A percentile compares a stretch with the other conserved stretches of the same genome.
Evolutionary conservation across 2,797 vertebrate species (phyloP).

Genomic region (Labroides dimidiatus): DNA sequence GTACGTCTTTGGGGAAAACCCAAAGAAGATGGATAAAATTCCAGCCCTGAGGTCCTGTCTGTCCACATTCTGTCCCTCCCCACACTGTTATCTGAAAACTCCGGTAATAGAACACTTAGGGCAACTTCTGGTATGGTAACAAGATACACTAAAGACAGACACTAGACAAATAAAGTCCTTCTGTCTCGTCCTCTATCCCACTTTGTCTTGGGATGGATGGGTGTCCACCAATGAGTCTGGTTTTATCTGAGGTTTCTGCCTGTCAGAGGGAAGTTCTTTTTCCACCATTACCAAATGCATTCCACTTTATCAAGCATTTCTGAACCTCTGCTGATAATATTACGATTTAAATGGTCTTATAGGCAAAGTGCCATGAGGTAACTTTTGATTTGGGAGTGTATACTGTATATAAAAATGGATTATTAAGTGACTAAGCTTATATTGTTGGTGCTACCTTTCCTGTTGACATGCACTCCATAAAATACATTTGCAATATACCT

Average conservation of each 20-base stretch:
- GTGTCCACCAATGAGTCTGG: neutral
- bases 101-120: constrained; percentile 49
- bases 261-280: neutral
- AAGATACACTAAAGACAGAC: constrained; percentile 49
- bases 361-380: neutral
- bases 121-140: constrained; percentile 54
- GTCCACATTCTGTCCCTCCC: constrained; percentile 50
- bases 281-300: too few species aligned
- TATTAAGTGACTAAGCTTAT: neutral
- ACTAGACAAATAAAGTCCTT: constrained; percentile 8
- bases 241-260: neutral
- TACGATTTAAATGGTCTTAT: neutral
- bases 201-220: neutral
- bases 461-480: too few species aligned
- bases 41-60: constrained; percentile 60
- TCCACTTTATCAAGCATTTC: neutral
- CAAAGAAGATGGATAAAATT: constrained; percentile 64
- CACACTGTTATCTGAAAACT: constrained; percentile 58
- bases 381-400: neutral
- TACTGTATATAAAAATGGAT: too few species aligned
- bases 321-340: too few species aligned
- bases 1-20: constrained; percentile 42
- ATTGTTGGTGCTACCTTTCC: constrained; percentile 46
- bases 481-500: too few species aligned
- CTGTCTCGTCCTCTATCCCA: neutral